Conservation (phyloP, 35 echinoderm and acorn worm genomes). For the Apostichopus parvimensis region DNA sequence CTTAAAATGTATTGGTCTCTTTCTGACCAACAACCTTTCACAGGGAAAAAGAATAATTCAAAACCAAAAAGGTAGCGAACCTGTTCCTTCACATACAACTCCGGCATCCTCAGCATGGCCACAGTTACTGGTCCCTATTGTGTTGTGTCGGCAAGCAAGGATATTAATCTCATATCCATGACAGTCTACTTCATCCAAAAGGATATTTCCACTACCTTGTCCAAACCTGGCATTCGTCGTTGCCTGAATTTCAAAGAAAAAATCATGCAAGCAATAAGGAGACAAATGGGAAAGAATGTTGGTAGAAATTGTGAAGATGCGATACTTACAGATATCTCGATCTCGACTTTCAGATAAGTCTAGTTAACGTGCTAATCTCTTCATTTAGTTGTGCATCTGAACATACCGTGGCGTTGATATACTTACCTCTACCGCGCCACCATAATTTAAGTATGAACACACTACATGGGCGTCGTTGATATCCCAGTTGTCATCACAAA, state of each 20-base stretch:
- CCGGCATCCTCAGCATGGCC: constrained; percentile 52
- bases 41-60: too few relatives aligned
- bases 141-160: neutral
- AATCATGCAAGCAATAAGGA: neutral
- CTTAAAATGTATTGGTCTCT: too few relatives aligned
- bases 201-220: constrained; percentile 53
- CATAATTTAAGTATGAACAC: constrained; percentile 39
- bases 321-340: neutral
- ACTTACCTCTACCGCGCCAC: constrained; percentile 7
- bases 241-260: neutral
- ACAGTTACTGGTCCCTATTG: constrained; percentile 44
- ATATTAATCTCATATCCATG: constrained; percentile 11
- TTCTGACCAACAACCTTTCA: too few relatives aligned
- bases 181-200: constrained; percentile 46
- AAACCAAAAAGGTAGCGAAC: neutral
- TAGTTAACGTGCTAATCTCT: neutral
- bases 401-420: neutral
- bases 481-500: constrained; percentile 55
- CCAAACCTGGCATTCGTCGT: constrained; percentile 34
- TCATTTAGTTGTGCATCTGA: neutral
- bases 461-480: constrained; percentile 28
- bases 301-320: neutral
- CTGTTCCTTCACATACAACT: constrained; percentile 29
- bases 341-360: neutral
- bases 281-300: neutral